These are phyloP conservation scores for Diacarnus erythraeanus DNA, from an alignment of 37 sponge, comb jelly and placozoan species.

Conservation along the genomic window DNA sequence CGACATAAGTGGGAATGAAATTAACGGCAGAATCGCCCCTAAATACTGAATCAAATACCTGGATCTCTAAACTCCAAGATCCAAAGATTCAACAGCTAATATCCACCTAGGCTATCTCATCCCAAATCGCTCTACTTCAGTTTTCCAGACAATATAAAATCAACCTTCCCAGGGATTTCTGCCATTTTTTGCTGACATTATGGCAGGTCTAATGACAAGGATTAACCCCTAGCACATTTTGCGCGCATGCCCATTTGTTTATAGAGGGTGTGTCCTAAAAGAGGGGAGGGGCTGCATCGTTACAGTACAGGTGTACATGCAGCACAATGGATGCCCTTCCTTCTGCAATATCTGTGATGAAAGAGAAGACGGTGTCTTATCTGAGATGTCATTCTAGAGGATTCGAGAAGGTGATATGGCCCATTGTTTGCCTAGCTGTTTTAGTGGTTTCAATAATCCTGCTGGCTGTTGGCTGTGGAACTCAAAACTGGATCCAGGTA, in stretches of 20 bases:
- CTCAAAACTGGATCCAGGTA: conserved; percentile 26
- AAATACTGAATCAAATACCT: neutral
- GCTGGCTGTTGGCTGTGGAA: conserved; percentile 22
- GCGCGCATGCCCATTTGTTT: conserved; percentile 21
- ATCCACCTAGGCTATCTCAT: neutral
- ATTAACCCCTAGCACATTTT: neutral
- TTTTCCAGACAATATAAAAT: too few relatives aligned
- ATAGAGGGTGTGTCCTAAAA: conserved; percentile 1
- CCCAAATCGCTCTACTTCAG: neutral
- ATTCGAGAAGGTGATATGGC: conserved; percentile 22
- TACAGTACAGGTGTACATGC: neutral
- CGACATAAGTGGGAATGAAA: neutral
- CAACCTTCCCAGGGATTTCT: too few relatives aligned
- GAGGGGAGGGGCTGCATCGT: conserved; percentile 20
- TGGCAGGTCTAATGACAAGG: neutral
- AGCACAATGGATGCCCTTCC: conserved; percentile 14
- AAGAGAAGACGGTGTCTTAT: conserved; percentile 21
- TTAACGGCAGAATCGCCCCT: neutral
- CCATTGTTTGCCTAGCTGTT: neutral
- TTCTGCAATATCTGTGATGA: conserved; percentile 10
- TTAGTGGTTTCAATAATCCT: neutral
- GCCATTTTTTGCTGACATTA: conserved; percentile 1
- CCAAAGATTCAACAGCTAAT: neutral
- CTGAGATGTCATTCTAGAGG: conserved; percentile 18
- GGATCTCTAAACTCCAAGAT: neutral